Evolutionary conservation across 2,797 vertebrate species (phyloP).

Genomic region (Myotis planiceps): DNA sequence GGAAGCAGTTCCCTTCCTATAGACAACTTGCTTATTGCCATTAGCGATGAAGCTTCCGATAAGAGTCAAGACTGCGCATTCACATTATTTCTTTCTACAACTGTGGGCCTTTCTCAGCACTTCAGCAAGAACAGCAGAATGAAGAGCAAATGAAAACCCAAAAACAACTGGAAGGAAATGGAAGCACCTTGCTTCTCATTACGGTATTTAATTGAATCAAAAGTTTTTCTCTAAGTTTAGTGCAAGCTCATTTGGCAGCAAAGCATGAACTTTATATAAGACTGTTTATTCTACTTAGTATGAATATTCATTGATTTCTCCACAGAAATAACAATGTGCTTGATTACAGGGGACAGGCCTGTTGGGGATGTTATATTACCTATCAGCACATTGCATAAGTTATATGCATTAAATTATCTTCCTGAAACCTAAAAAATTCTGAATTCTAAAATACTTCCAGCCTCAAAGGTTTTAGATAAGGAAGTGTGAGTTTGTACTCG

Average conservation of each 20-base stretch:
- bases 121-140: background rate
- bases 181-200: slow-evolving; percentile 26
- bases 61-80: slow-evolving; percentile 9
- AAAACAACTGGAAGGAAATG: slow-evolving; percentile 31
- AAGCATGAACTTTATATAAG: background rate
- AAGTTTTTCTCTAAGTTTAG: slow-evolving; percentile 43
- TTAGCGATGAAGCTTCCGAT: background rate
- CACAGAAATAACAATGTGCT: slow-evolving; percentile 53
- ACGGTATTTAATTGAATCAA: slow-evolving; percentile 13
- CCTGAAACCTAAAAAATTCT: slow-evolving; percentile 12
- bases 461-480: background rate
- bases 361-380: background rate
- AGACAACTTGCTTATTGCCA: slow-evolving; percentile 33
- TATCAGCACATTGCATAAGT: background rate
- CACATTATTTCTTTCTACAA: background rate
- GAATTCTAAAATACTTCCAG: slow-evolving; percentile 28
- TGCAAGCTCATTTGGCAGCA: slow-evolving; percentile 6
- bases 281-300: background rate
- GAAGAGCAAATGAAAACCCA: slow-evolving; percentile 47
- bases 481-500: background rate
- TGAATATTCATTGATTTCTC: slow-evolving; percentile 57
- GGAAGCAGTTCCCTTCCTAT: background rate
- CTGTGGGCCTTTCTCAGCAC: background rate
- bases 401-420: background rate
- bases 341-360: slow-evolving; percentile 57